Conservation (phyloP, 1,140 invertebrate genomes). For the Drosophila gunungcola region DNA sequence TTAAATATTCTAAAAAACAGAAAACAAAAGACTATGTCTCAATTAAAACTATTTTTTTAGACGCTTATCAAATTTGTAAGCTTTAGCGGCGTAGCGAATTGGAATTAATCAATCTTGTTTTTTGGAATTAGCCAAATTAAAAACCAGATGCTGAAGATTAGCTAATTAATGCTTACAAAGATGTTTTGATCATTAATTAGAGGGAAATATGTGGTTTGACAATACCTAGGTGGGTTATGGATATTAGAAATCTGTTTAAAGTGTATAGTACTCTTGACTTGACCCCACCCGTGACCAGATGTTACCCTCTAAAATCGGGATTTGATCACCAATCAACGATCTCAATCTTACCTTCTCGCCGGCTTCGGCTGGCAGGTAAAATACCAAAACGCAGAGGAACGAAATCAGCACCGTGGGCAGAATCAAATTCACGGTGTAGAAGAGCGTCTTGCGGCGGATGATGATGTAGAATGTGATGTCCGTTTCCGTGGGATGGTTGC, state of each 20-base stretch:
- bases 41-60: background rate
- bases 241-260: background rate
- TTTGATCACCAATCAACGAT: conserved; percentile 1
- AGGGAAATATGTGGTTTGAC: background rate
- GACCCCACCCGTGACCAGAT: conserved; percentile 3
- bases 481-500: conserved; percentile 94
- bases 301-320: background rate
- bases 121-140: background rate
- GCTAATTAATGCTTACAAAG: background rate
- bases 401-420: conserved; percentile 99
- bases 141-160: background rate
- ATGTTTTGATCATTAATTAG: background rate
- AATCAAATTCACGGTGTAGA: conserved; percentile 99
- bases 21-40: background rate
- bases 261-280: conserved; percentile 5
- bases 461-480: conserved; percentile 99
- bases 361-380: conserved; percentile 98
- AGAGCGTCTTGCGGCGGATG: conserved; percentile 98
- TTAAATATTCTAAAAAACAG: background rate
- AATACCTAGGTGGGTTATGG: background rate
- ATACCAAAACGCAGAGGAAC: conserved; percentile 98
- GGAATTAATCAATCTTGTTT: background rate
- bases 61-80: background rate
- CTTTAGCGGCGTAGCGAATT: background rate
- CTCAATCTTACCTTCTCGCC: conserved; percentile 91